phyloP scores from a whole-genome alignment of 2,888 invertebrate species.

The Pandemis cinnamomeana region DNA sequence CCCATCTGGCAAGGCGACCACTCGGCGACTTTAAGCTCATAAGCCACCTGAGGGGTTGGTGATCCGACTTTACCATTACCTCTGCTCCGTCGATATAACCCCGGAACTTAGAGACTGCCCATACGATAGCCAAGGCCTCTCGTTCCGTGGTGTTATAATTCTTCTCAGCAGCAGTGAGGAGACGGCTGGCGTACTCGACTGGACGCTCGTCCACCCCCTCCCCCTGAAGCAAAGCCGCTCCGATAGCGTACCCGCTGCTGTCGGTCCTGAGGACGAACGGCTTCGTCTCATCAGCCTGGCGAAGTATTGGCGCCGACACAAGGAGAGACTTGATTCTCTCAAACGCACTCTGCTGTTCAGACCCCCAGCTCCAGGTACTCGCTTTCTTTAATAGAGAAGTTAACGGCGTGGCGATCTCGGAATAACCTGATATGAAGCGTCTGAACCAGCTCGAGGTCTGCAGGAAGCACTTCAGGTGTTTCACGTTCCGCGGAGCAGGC shows the following conservation, averaged over 20 bases:
- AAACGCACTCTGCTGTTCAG: constrained; percentile 2
- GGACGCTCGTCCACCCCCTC: neutral
- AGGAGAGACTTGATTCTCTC: neutral
- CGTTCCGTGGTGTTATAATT: too few relatives aligned
- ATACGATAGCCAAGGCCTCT: too few relatives aligned
- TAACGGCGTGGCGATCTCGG: constrained; percentile 46
- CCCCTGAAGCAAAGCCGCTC: neutral
- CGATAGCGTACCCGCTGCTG: neutral
- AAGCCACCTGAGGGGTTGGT: neutral
- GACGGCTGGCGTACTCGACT: too few relatives aligned
- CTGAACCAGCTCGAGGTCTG: constrained; percentile 52
- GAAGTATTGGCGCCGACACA: neutral
- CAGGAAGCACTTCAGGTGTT: constrained; percentile 46
- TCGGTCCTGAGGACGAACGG: neutral
- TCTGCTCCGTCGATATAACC: neutral
- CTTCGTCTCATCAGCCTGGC: neutral
- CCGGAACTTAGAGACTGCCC: neutral
- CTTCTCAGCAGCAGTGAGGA: too few relatives aligned
- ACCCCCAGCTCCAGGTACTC: constrained; percentile 18
- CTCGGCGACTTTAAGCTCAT: neutral
- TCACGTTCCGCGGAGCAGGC: constrained; percentile 44
- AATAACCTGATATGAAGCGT: constrained; percentile 47
- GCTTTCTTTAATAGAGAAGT: constrained; percentile 47
- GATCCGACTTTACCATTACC: neutral
- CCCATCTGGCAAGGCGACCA: neutral